phyloP scores from a whole-genome alignment of 2,113 vertebrate species.

The Mesitornis unicolor region DNA sequence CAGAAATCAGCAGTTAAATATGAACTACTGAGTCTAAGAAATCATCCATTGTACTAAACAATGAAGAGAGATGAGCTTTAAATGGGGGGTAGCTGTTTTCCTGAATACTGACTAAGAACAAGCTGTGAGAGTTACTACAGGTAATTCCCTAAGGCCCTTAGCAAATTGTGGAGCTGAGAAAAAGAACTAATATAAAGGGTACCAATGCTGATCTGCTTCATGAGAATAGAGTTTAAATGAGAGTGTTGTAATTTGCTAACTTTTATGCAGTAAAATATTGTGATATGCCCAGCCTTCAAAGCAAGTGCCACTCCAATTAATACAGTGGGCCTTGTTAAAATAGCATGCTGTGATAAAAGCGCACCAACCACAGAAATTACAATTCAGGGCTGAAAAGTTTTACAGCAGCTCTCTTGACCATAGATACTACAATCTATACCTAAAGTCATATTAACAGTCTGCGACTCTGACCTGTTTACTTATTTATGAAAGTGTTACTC shows the following conservation, averaged over 20 bases:
- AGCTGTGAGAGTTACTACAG: background rate
- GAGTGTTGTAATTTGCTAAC: background rate
- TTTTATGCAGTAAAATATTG: background rate
- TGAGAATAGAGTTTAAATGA: background rate
- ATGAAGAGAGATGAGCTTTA: background rate
- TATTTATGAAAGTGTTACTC: background rate
- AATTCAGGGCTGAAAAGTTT: background rate
- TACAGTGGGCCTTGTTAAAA: background rate
- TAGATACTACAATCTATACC: background rate
- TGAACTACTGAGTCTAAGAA: slow-evolving; percentile 11
- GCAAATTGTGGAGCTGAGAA: background rate
- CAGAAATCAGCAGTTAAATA: slow-evolving; percentile 29
- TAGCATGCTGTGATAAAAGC: background rate
- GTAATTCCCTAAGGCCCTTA: background rate
- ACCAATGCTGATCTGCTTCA: background rate
- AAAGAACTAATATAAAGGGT: background rate
- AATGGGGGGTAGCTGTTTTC: background rate
- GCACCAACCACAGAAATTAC: background rate
- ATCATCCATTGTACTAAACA: background rate
- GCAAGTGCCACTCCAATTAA: background rate
- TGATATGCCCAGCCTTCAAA: background rate
- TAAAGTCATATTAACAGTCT: background rate
- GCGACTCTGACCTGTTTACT: background rate
- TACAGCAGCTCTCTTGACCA: background rate
- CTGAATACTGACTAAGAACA: background rate